Evolutionary conservation across 2,113 vertebrate genomes (phyloP), one percentile per base, ranked within the genome.

Genomic region (Chaenogobius annularis): DNA sequence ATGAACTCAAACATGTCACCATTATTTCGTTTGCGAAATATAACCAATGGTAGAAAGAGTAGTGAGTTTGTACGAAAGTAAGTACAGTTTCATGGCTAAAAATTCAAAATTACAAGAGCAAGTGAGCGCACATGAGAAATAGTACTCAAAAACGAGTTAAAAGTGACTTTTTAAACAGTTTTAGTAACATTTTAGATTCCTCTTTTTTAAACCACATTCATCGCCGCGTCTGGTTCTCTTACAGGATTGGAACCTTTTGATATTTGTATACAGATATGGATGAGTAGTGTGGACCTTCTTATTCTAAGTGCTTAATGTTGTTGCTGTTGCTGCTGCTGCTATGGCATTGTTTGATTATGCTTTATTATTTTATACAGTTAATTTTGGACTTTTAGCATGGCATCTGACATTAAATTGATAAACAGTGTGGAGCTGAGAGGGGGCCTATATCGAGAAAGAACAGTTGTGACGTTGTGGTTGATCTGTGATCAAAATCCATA

Each of bases 201-300:
- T 40, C 37, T 7, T 40, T 6, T 40, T 40, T 40, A 40, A 40
- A 40, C 37, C 37, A 40, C 37, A 40, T 40, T 40, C 6, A 40
- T 52, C 50, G 3, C 10, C 8, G 8, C 2, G 19, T 54, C 7
- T 20, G 20, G 84, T 83, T 77, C 68, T 89, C n/a, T n/a, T n/a
- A n/a, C 82, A 72, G 58, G 58, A 76, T 88, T 87, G 59, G 77
- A 63, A 77, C 73, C 88, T 72, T 54, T 63, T 66, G 19, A 8
- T 15, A 19, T 40, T 17, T 69, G 56, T 71, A 6, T 52, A 85
- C 80, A 89, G 87, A 88, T 87, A 76, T 46, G 83, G 83, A 84
- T 72, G 10, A 69, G 26, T 20, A 50, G n/a, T 54, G 61, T 17
- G 20, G 23, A 40, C 15, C 6, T 35, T 23, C 35, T 6, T 35